These are phyloP conservation scores for Agraylea sexmaculata DNA, from an alignment of 1,140 invertebrate species.

Conservation along the genomic window DNA sequence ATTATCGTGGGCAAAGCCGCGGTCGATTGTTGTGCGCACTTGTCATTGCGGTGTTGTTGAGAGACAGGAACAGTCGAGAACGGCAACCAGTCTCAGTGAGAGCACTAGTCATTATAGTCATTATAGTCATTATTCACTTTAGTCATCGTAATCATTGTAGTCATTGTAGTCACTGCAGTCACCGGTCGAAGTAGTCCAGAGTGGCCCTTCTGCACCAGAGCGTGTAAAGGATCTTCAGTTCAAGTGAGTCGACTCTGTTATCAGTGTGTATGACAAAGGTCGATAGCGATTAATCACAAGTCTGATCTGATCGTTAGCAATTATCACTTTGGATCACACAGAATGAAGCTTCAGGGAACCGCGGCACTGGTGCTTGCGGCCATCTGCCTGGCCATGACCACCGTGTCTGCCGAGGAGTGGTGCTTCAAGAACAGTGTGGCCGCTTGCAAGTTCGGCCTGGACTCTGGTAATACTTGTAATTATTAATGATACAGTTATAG, in stretches of 20 bases:
- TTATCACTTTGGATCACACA: slow-evolving; percentile 2
- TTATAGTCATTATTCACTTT: neutral
- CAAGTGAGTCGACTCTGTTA: neutral
- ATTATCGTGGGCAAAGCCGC: too few species aligned
- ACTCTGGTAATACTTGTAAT: neutral
- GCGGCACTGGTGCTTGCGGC: slow-evolving; percentile 39
- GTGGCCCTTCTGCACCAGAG: slow-evolving; percentile 39
- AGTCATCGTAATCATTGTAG: neutral
- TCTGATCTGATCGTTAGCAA: neutral
- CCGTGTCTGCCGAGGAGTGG: slow-evolving; percentile 37
- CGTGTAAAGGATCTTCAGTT: slow-evolving; percentile 37
- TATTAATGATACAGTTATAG: neutral
- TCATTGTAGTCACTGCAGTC: too few species aligned
- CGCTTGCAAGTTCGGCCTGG: slow-evolving; percentile 36
- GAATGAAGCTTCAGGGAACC: slow-evolving; percentile 43
- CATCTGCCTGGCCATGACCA: slow-evolving; percentile 37
- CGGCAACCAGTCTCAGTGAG: too few species aligned
- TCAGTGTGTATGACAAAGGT: too few species aligned
- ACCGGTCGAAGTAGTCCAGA: slow-evolving; percentile 21
- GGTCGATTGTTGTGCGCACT: too few species aligned
- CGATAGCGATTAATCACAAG: too few species aligned
- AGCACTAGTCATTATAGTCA: too few species aligned
- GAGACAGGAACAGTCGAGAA: too few species aligned
- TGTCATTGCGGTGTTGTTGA: too few species aligned
- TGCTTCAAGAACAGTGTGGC: slow-evolving; percentile 49